phyloP scores from a whole-genome alignment of 1,140 invertebrate genomes.

The Nebria ingens region DNA sequence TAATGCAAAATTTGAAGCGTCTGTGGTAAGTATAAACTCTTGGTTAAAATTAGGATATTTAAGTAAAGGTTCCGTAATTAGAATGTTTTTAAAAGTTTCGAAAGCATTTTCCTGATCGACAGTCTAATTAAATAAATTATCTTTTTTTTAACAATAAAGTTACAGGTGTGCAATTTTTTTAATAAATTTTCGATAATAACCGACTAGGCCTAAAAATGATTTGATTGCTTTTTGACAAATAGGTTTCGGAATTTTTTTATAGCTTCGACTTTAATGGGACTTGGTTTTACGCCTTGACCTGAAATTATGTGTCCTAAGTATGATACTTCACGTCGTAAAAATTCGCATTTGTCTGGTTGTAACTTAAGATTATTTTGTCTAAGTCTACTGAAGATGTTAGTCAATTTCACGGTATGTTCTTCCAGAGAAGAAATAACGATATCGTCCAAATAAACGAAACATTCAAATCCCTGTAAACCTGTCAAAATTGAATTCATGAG shows the following conservation, averaged over 20 bases:
- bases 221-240: slow-evolving; percentile 16
- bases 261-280: slow-evolving; percentile 14
- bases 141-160: slow-evolving; percentile 14
- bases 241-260: slow-evolving; percentile 15
- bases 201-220: slow-evolving; percentile 17
- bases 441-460: slow-evolving; percentile 34
- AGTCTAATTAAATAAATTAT: not conserved
- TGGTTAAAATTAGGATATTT: slow-evolving; percentile 27
- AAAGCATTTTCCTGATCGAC: slow-evolving; percentile 9
- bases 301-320: slow-evolving; percentile 9
- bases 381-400: slow-evolving; percentile 16
- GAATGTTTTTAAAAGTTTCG: slow-evolving; percentile 14
- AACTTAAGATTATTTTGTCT: slow-evolving; percentile 8
- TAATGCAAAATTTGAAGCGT: slow-evolving; percentile 29
- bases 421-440: slow-evolving; percentile 30
- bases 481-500: slow-evolving; percentile 28
- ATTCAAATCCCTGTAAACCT: slow-evolving; percentile 22
- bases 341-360: too few species aligned
- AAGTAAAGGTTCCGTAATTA: slow-evolving; percentile 18
- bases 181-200: slow-evolving; percentile 18
- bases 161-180: slow-evolving; percentile 14
- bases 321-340: slow-evolving; percentile 14
- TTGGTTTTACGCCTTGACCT: slow-evolving; percentile 13
- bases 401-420: slow-evolving; percentile 16
- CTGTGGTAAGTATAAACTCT: slow-evolving; percentile 29